Evolutionary conservation across 2,888 invertebrate species (phyloP), one percentile per base, ranked within the genome.

Genomic region (Hartigia nigra): DNA sequence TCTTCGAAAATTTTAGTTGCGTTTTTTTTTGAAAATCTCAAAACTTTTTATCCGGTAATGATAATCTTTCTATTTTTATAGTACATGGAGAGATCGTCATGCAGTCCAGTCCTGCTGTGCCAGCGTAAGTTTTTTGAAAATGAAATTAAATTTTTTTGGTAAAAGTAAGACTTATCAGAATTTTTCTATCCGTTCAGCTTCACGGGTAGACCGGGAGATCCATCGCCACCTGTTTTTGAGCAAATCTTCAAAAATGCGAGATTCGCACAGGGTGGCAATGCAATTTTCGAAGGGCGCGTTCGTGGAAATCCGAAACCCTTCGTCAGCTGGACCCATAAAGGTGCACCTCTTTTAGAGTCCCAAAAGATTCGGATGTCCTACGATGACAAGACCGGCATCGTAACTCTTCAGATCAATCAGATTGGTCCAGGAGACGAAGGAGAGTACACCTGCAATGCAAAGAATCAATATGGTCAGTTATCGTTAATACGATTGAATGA

Each of bases 381-480:
- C 91, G 97, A 98, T 91, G 96, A 97, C 91, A 95, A 95, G 91
- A 97, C 97, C 84, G 99, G 99, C 78, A 95, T 96, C 84, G 97
- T 98, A 85, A 96, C 97, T 81, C 94, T 99, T 87, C 95, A 97
- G 87, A 99, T 99, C 90, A 97, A 97, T 91, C 96, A 97, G 91
- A 97, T 98, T 87, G 98, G 98, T 81, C 97, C 98, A 79, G 98
- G 98, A 77, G 98, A 98, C 92, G 98, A 98, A 92, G 98, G 98
- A 86, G 98, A 98, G 93, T 98, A 98, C 92, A 98, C 98, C 1
- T 98, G 98, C 92, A 97, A 96, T 81, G 98, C 98, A 75, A 95
- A 97, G 87, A 98, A 98, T 92, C 97, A 97, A 90, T 98, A 97
- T 88, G 99, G 91, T 91, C 77, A 84, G 82, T 81, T 5, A n/a